Base-by-base conservation (phyloP, 2,797 vertebrate species). In the Labeo calbasu region DNA sequence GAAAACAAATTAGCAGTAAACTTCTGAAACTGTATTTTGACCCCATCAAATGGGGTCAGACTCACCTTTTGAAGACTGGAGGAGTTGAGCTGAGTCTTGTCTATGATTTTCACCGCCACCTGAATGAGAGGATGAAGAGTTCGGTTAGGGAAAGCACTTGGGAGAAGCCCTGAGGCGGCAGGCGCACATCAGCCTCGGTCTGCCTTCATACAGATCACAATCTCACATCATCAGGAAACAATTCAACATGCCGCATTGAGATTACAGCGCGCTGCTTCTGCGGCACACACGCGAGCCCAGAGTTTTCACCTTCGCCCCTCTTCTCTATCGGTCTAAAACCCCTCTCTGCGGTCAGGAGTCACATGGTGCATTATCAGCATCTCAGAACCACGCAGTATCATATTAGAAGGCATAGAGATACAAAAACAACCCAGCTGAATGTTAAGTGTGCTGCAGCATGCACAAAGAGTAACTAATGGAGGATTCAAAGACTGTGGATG, bases 91-190 rank as follows among this genome's bases (percentile, higher is more conserved):
- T 96, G 95, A n/a, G 95, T 95, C 90, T 96, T 96, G 90, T 96
- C 95, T 85, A 96, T 96, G 88, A 96, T 95, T 92, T 96, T 96
- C 87, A 96, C 95, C 77, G 95, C 95, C 85, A 96, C 95, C 95
- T 96, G 88, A 82, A 88, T 2, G 50, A 77, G 78, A 86, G 73
- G 0, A 23, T 46, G 53, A 76, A 73, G 53, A 78, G 65, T 61
- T 69, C 2, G 43, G 40, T 73, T 53, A 79, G n/a, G 19, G 59
- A 28, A 66, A 79, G 43, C 1, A 4, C 55, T 63, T 63, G 28
- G 63, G 40, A 43, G 72, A 81, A 85, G 51, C 51, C 78, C 72
- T 25, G 40, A 77, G 50, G 79, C 72, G 8, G 83, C 50, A 57
- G 76, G 17, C 81, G 79, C 73, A 87, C 53, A 81, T 84, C 82